These are phyloP conservation scores for Orchesellides sinensis DNA, from an alignment of 2,888 invertebrate genomes.

Conservation along the genomic window DNA sequence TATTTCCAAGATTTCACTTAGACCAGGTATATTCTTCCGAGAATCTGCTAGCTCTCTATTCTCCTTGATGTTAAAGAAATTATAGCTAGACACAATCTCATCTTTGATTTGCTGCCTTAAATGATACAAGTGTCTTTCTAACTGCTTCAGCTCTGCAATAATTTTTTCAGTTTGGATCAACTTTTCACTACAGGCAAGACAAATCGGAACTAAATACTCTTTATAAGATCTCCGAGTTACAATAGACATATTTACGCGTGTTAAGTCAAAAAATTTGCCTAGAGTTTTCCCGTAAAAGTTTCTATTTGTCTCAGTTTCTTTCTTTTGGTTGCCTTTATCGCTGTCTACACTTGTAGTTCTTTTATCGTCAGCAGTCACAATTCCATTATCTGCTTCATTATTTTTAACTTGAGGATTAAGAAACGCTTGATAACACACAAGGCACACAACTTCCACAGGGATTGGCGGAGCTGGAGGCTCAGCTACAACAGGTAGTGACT, in stretches of 20 bases:
- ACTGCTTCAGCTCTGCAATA: slow-evolving; percentile 33
- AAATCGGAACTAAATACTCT: slow-evolving; percentile 42
- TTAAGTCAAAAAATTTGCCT: slow-evolving; percentile 47
- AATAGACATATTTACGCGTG: slow-evolving; percentile 56
- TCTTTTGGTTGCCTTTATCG: neutral
- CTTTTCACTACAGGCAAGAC: slow-evolving; percentile 21
- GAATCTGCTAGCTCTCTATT: slow-evolving; percentile 30
- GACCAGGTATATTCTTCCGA: slow-evolving; percentile 20
- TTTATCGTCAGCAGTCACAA: neutral
- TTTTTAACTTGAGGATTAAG: slow-evolving; percentile 22
- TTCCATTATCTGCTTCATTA: neutral
- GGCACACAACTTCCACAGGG: slow-evolving; percentile 39
- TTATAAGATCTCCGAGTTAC: slow-evolving; percentile 48
- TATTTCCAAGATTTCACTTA: slow-evolving; percentile 32
- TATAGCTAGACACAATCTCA: slow-evolving; percentile 40
- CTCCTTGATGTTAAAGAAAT: slow-evolving; percentile 34
- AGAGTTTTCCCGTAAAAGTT: slow-evolving; percentile 35
- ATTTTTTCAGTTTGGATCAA: slow-evolving; percentile 34
- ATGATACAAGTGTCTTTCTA: slow-evolving; percentile 36
- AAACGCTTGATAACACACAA: slow-evolving; percentile 53
- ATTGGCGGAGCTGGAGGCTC: slow-evolving; percentile 2
- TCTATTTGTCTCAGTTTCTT: neutral
- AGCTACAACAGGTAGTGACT: neutral
- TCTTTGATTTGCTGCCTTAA: slow-evolving; percentile 48
- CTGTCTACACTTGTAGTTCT: neutral